Base-by-base conservation (phyloP, 2,888 invertebrate species). In the Elgonia sp. region DNA sequence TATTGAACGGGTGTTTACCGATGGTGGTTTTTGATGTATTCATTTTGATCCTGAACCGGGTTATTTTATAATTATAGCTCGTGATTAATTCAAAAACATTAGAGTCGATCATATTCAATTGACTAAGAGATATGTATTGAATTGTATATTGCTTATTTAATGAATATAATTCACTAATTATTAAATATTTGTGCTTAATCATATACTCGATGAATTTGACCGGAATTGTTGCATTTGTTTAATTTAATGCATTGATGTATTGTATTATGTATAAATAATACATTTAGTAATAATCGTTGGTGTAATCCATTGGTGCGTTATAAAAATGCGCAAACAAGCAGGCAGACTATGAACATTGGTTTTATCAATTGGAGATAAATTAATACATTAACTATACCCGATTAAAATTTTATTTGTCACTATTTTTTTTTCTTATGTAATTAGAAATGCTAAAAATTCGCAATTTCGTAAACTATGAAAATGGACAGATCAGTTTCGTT, bases 131-230 rank as follows among this genome's bases (percentile, higher is more conserved):
- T 75, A 76, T 72, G 72, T 72, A 65, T 72, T 57, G 81, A 77
- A 82, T 82, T 86, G 77, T 72, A 67, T 62, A 50, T 67, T 80
- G 84, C 77, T 84, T 77, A 84, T 85, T 80, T 60, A 76, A 73
- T 82, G 79, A 72, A 87, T 72, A 82, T 77, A 83, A 73, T 83
- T 81, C 53, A 63, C 72, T 73, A 73, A 83, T 73, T 77, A 67
- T 83, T 65, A 72, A 86, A 82, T 76, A 82, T 86, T 77, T 86
- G 77, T 77, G 69, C 70, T 86, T 82, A 81, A 86, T 86, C 69
- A 77, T 70, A 77, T 77, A 55, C 70, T 70, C 76, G 70, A 76
- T 86, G 63, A 86, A 75, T 80, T 76, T 42, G 37, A 18, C 39
- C 69, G 55, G 65, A 79, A 73, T 67, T 73, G 73, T 85, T 79